These are phyloP conservation scores for Nemotelus nigrinus DNA, from an alignment of 2,888 invertebrate species.

Conservation along the genomic window DNA sequence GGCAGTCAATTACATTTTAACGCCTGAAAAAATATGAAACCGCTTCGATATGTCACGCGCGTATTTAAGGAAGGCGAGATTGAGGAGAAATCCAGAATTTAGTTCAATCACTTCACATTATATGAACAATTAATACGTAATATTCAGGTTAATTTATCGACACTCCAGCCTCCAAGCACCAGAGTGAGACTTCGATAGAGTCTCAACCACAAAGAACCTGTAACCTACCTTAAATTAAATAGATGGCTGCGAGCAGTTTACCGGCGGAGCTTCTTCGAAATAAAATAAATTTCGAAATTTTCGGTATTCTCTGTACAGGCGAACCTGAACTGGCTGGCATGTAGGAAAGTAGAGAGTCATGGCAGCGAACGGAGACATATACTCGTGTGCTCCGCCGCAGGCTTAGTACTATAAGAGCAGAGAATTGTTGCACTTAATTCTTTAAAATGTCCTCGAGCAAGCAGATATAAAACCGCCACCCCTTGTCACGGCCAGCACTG, in stretches of 20 bases:
- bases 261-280: constrained; percentile 32
- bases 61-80: too few species aligned
- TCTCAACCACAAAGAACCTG: too few species aligned
- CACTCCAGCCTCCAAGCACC: too few species aligned
- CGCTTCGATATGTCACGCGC: too few species aligned
- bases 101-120: too few species aligned
- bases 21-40: too few species aligned
- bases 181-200: too few species aligned
- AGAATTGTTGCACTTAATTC: constrained; percentile 47
- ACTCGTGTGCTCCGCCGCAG: constrained; percentile 28
- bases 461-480: constrained; percentile 39
- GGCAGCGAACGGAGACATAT: constrained; percentile 17
- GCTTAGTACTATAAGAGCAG: constrained; percentile 42
- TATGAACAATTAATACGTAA: too few species aligned
- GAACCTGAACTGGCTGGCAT: constrained; percentile 2
- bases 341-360: neutral
- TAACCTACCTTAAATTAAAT: constrained; percentile 31
- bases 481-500: constrained; percentile 25
- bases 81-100: too few species aligned
- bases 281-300: constrained; percentile 36
- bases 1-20: too few species aligned
- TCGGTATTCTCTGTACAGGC: constrained; percentile 27
- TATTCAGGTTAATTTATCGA: too few species aligned
- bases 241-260: constrained; percentile 13
- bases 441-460: constrained; percentile 39